phyloP scores from a whole-genome alignment of 2,113 vertebrate species.

The Halichoerus grypus region DNA sequence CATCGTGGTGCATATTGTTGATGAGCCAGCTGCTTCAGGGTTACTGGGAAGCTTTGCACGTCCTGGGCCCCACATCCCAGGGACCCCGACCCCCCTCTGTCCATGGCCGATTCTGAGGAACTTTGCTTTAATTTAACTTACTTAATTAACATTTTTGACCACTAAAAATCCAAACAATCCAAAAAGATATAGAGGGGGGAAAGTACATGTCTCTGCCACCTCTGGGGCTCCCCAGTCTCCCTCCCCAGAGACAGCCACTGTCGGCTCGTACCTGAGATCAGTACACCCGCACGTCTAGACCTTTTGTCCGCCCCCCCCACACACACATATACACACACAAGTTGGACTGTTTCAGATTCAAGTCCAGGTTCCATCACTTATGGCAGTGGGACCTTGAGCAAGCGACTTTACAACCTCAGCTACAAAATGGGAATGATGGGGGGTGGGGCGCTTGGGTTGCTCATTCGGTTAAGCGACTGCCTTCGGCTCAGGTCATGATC shows the following conservation, averaged over 20 bases:
- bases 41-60: not conserved
- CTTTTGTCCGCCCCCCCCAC: not conserved
- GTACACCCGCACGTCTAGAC: not conserved
- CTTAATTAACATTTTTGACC: not conserved
- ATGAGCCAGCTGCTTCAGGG: not conserved
- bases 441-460: no score
- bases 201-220: not conserved
- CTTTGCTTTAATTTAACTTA: not conserved
- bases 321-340: not conserved
- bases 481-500: no score
- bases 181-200: not conserved
- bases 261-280: not conserved
- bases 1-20: rapidly evolving
- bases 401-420: not conserved
- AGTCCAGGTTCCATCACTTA: not conserved
- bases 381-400: not conserved
- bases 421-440: not conserved
- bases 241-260: not conserved
- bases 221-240: not conserved
- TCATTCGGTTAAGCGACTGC: no score
- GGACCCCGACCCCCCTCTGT: not conserved
- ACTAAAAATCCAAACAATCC: not conserved
- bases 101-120: not conserved
- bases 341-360: not conserved
- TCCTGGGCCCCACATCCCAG: not conserved